Conservation (phyloP, 2,888 invertebrate genomes). For the Brachycybe producta region DNA sequence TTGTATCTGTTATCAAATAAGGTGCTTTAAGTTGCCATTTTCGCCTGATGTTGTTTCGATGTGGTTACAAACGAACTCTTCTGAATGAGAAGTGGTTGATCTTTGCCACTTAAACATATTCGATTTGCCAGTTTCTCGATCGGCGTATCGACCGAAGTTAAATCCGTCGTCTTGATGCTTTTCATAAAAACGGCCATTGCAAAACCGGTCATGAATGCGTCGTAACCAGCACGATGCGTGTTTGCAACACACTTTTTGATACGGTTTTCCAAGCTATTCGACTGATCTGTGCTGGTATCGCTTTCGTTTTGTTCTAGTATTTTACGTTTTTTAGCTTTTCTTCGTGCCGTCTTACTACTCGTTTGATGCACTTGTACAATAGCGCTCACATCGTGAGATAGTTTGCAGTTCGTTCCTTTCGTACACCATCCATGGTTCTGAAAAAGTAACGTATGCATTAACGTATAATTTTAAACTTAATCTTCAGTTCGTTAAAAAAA, state of each 20-base stretch:
- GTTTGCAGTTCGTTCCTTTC: conserved; percentile 27
- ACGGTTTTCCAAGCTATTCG: neutral
- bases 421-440: conserved; percentile 34
- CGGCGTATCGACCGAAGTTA: conserved; percentile 20
- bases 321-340: conserved; percentile 5
- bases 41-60: conserved; percentile 22
- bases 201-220: conserved; percentile 39
- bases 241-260: conserved; percentile 21
- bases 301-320: neutral
- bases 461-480: no score
- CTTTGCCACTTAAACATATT: conserved; percentile 34
- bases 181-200: conserved; percentile 27
- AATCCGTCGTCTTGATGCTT: neutral
- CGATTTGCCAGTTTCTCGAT: conserved; percentile 30
- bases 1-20: no score
- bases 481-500: no score
- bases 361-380: conserved; percentile 30
- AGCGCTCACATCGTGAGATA: conserved; percentile 34
- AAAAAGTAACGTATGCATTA: neutral
- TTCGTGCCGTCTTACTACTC: neutral
- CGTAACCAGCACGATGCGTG: conserved; percentile 35
- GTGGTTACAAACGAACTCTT: conserved; percentile 32
- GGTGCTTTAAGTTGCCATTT: no score
- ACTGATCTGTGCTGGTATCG: neutral
- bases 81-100: conserved; percentile 31